These are phyloP conservation scores for Agapetus fuscipes DNA, from an alignment of 2,888 invertebrate genomes.

Conservation along the genomic window DNA sequence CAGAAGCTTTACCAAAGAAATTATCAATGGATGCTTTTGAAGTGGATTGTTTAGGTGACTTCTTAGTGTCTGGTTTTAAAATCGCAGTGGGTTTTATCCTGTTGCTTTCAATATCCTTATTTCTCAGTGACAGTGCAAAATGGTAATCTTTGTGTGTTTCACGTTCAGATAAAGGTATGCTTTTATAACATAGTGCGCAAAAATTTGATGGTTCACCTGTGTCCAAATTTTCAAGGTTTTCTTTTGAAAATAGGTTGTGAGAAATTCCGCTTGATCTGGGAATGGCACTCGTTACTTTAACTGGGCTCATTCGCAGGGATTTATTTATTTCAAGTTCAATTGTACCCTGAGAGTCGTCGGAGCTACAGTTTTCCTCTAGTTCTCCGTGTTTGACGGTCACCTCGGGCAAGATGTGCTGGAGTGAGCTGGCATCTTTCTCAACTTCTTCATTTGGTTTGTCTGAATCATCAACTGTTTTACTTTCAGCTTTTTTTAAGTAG, in stretches of 20 bases:
- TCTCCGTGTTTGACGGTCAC: too few species aligned
- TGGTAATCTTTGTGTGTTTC: constrained; percentile 68
- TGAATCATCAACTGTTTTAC: too few species aligned
- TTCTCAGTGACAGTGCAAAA: constrained; percentile 55
- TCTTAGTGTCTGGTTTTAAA: constrained; percentile 26
- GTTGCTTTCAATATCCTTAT: constrained; percentile 31
- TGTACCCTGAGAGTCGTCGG: constrained; percentile 37
- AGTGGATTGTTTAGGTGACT: constrained; percentile 13
- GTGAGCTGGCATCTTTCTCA: too few species aligned
- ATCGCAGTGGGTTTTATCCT: constrained; percentile 22
- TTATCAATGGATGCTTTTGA: constrained; percentile 25
- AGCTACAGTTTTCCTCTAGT: constrained; percentile 34
- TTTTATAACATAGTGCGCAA: constrained; percentile 59
- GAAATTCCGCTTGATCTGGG: too few species aligned
- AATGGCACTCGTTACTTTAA: constrained; percentile 3
- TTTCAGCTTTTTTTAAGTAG: constrained; percentile 27
- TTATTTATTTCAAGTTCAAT: constrained; percentile 42
- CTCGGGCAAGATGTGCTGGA: too few species aligned
- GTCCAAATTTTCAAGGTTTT: too few species aligned
- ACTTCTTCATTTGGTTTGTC: too few species aligned
- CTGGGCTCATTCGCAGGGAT: constrained; percentile 27
- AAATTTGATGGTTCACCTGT: constrained; percentile 21
- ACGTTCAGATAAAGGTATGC: constrained; percentile 45
- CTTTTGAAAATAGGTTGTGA: too few species aligned
- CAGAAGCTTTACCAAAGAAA: constrained; percentile 38